These are phyloP conservation scores for Idaea straminata DNA, from an alignment of 2,888 invertebrate species.

Conservation along the genomic window DNA sequence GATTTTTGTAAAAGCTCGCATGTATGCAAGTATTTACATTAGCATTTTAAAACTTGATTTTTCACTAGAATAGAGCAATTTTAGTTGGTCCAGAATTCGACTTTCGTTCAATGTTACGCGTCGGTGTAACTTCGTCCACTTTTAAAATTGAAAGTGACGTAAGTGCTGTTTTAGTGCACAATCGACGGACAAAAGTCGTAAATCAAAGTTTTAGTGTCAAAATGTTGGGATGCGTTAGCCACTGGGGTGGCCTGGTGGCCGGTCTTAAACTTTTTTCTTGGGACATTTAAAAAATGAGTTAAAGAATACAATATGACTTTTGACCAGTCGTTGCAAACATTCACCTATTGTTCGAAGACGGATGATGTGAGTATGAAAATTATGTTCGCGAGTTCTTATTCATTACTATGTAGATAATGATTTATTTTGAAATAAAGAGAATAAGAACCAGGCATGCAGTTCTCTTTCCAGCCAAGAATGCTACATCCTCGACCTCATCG, in stretches of 20 bases:
- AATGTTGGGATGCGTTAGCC: constrained; percentile 78
- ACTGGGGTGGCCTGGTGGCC: constrained; percentile 70
- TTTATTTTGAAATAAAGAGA: constrained; percentile 21
- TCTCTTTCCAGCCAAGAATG: too few species aligned
- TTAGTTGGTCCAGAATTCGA: constrained; percentile 5
- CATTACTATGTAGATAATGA: constrained; percentile 40
- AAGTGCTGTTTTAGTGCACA: constrained; percentile 79
- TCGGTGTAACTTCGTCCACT: constrained; percentile 58
- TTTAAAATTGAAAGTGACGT: constrained; percentile 81
- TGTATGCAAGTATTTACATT: too few species aligned
- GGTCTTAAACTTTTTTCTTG: constrained; percentile 54
- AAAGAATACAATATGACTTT: constrained; percentile 72
- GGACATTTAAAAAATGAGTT: constrained; percentile 50
- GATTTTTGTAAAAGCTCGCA: too few species aligned
- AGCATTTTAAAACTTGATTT: too few species aligned
- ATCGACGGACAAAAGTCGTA: constrained; percentile 75
- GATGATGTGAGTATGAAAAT: constrained; percentile 47
- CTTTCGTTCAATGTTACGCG: constrained; percentile 36
- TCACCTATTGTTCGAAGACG: constrained; percentile 65
- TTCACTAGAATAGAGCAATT: too few species aligned
- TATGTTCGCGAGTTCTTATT: constrained; percentile 29
- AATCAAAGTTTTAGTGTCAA: constrained; percentile 80
- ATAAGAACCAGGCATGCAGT: too few species aligned
- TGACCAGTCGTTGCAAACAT: constrained; percentile 52
- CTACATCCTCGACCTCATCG: too few species aligned